These are phyloP conservation scores for Ardeotis arabs DNA, from an alignment of 2,113 vertebrate genomes.

Conservation along the genomic window DNA sequence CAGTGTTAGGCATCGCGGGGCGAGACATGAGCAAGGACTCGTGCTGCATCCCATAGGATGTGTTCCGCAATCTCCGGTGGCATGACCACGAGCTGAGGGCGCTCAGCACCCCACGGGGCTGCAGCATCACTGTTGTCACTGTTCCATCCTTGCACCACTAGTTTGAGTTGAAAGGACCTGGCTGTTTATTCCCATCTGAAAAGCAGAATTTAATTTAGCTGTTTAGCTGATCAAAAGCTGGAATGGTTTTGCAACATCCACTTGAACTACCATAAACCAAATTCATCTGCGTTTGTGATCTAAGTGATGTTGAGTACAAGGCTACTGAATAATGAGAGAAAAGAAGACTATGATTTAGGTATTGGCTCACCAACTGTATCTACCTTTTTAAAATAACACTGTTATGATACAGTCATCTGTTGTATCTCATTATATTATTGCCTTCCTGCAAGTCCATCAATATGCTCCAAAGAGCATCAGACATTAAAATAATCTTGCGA, in stretches of 20 bases:
- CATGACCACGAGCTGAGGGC: accelerated
- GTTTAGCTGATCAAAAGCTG: not conserved
- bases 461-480: not conserved
- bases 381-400: not conserved
- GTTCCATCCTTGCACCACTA: not conserved
- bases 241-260: not conserved
- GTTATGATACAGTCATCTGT: not conserved
- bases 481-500: not conserved
- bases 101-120: not conserved
- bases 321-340: not conserved
- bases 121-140: not conserved
- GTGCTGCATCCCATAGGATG: not conserved
- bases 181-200: not conserved
- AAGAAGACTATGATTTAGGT: not conserved
- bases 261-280: not conserved
- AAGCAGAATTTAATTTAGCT: not conserved
- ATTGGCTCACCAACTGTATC: not conserved
- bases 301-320: not conserved
- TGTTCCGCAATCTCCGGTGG: not conserved
- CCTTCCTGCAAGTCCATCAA: not conserved
- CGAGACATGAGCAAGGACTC: accelerated
- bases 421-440: not conserved
- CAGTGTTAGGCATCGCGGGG: accelerated
- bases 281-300: not conserved
- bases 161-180: not conserved